Conservation (phyloP, 2,888 invertebrate genomes). For the Cataglyphis livida region DNA sequence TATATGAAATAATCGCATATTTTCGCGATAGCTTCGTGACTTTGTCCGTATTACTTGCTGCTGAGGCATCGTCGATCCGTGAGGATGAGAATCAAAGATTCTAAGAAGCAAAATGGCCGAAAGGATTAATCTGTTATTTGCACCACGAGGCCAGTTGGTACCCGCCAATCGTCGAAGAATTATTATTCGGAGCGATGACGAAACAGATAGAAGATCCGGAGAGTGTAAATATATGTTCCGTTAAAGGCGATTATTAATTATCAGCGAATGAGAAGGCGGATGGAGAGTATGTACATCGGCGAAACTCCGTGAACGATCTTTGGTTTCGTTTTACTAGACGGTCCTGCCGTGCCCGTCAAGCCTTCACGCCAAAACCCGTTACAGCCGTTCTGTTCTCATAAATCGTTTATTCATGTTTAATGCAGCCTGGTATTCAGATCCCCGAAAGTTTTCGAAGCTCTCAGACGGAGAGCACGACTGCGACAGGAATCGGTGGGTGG, state of each 20-base stretch:
- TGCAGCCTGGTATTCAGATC: slow-evolving; percentile 77
- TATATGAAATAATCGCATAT: neutral
- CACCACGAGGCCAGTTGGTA: slow-evolving; percentile 64
- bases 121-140: slow-evolving; percentile 78
- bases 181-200: slow-evolving; percentile 81
- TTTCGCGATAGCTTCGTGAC: slow-evolving; percentile 13
- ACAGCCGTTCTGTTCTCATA: slow-evolving; percentile 73
- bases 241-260: slow-evolving; percentile 80
- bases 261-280: slow-evolving; percentile 72
- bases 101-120: slow-evolving; percentile 42
- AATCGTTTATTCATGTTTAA: slow-evolving; percentile 85
- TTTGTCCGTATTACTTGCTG: slow-evolving; percentile 6
- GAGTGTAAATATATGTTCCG: slow-evolving; percentile 55
- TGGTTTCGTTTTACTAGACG: slow-evolving; percentile 62
- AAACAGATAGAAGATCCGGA: slow-evolving; percentile 76
- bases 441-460: slow-evolving; percentile 77
- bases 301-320: slow-evolving; percentile 49
- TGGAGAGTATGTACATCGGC: slow-evolving; percentile 59
- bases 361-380: slow-evolving; percentile 41
- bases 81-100: slow-evolving; percentile 50
- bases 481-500: slow-evolving; percentile 61
- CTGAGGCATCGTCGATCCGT: slow-evolving; percentile 9
- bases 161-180: slow-evolving; percentile 73
- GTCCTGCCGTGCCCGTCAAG: slow-evolving; percentile 15
- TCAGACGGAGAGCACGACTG: slow-evolving; percentile 74